Conservation (phyloP, 2,888 invertebrate genomes). For the Urechis unicinctus region DNA sequence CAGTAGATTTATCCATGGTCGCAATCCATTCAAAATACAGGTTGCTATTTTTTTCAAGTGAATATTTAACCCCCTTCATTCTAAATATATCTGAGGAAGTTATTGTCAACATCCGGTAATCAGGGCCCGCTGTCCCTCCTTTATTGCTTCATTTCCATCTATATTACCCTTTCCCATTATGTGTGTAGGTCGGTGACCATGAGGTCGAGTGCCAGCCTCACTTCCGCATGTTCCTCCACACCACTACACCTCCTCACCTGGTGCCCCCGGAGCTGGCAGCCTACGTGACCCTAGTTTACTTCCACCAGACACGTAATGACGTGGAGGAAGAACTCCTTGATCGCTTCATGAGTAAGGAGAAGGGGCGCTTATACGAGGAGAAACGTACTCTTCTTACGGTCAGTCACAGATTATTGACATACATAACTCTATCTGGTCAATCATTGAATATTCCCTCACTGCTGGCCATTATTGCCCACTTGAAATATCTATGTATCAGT, state of each 20-base stretch:
- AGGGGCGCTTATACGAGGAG: slow-evolving; percentile 47
- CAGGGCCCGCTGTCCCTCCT: too few species aligned
- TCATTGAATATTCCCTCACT: too few species aligned
- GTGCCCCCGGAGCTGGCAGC: slow-evolving; percentile 43
- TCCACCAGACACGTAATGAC: slow-evolving; percentile 33
- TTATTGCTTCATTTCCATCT: neutral
- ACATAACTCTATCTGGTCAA: neutral
- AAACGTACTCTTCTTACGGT: slow-evolving; percentile 29
- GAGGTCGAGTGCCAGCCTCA: slow-evolving; percentile 50
- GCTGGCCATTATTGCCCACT: too few species aligned
- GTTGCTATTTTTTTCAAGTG: slow-evolving; percentile 25
- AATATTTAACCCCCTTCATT: too few species aligned
- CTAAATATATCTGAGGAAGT: too few species aligned
- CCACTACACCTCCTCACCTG: slow-evolving; percentile 39
- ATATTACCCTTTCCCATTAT: too few species aligned
- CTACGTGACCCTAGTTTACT: slow-evolving; percentile 40
- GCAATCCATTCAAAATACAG: slow-evolving; percentile 44
- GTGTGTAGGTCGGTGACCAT: slow-evolving; percentile 49
- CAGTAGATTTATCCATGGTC: slow-evolving; percentile 37
- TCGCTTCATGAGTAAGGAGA: slow-evolving; percentile 45
- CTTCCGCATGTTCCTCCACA: slow-evolving; percentile 48
- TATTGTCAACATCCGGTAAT: too few species aligned
- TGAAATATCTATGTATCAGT: too few species aligned
- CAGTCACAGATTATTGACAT: neutral
- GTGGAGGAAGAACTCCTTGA: slow-evolving; percentile 46